Conservation (phyloP, 2,888 invertebrate species). For the Drosophila pseudotalamancana region DNA sequence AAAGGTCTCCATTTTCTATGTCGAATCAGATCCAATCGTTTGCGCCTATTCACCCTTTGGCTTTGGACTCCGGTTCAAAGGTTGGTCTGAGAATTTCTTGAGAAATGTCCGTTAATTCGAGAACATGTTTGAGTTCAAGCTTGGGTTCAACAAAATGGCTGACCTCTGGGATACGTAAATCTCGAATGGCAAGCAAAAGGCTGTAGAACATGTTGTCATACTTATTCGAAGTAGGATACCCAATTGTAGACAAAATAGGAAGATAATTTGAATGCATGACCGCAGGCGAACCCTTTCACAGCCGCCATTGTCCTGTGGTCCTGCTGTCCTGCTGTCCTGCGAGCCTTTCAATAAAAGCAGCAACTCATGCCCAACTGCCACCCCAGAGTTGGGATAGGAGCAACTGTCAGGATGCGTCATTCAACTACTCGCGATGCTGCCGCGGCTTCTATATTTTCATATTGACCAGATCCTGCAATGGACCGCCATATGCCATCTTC, state of each 20-base stretch:
- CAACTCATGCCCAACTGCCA: conserved; percentile 46
- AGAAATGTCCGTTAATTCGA: conserved; percentile 78
- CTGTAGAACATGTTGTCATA: conserved; percentile 11
- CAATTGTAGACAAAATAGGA: conserved; percentile 47
- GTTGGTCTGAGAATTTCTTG: conserved; percentile 34
- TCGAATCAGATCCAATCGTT: conserved; percentile 2
- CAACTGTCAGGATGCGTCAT: conserved; percentile 47
- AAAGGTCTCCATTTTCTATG: conserved; percentile 16
- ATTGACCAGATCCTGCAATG: conserved; percentile 74
- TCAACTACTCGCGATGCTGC: conserved; percentile 28
- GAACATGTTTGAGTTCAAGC: conserved; percentile 56
- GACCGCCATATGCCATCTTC: conserved; percentile 66
- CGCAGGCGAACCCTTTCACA: conserved; percentile 71
- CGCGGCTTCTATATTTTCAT: conserved; percentile 39
- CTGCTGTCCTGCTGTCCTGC: conserved; percentile 17
- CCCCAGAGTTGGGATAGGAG: conserved; percentile 37
- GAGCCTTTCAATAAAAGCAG: conserved; percentile 17
- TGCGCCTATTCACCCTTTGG: not conserved
- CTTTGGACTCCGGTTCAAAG: not conserved
- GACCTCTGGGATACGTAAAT: conserved; percentile 46
- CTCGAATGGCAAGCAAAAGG: conserved; percentile 24
- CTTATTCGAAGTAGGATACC: conserved; percentile 12
- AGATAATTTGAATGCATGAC: conserved; percentile 76
- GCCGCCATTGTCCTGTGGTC: conserved; percentile 58
- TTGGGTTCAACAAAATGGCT: conserved; percentile 69